Evolutionary conservation across 2,888 invertebrate species (phyloP), one percentile per base, ranked within the genome.

Genomic region (Crocallis elinguaria): DNA sequence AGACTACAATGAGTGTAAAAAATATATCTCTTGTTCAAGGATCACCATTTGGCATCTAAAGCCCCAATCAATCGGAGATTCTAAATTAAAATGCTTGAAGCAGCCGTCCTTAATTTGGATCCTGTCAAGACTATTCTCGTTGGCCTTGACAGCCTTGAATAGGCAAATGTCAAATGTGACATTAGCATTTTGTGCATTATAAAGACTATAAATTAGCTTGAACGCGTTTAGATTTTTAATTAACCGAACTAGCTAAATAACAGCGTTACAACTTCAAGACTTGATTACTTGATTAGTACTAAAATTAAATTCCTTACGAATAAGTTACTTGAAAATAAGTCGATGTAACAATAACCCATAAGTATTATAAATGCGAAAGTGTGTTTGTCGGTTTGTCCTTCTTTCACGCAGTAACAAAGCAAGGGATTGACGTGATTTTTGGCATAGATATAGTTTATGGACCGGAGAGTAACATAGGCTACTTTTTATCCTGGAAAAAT

Each of bases 141-240:
- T 49, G 35, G 35, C 62, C 62, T 62, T 62, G 60, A 35, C 30
- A 38, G 35, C 62, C 62, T 62, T 62, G 60, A 35, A 35, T 33
- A 43, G 1, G 23, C 21, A 44, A 56, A 56, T 56, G 50, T 55
- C 51, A 51, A 11, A 51, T 44, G 48, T 32, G 51, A 4, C 19
- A 6, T n/a, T n/a, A n/a, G n/a, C n/a, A n/a, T n/a, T n/a, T n/a
- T n/a, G 19, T 19, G 19, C 19, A 6, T 3, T 6, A 19, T 19
- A 19, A 19, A 19, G 41, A 51, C 17, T 43, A 37, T 50, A 36
- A 27, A 50, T 41, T 25, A 17, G 16, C 21, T 17, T 33, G 13
- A 41, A 14, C 36, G 0, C 11, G 52, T 44, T 33, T 43, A 42
- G 12, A 32, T 11, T 45, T 23, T 12, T 30, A 13, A 50, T 53